Evolutionary conservation across 2,888 invertebrate genomes (phyloP).

Genomic region (Drosophila rellima): DNA sequence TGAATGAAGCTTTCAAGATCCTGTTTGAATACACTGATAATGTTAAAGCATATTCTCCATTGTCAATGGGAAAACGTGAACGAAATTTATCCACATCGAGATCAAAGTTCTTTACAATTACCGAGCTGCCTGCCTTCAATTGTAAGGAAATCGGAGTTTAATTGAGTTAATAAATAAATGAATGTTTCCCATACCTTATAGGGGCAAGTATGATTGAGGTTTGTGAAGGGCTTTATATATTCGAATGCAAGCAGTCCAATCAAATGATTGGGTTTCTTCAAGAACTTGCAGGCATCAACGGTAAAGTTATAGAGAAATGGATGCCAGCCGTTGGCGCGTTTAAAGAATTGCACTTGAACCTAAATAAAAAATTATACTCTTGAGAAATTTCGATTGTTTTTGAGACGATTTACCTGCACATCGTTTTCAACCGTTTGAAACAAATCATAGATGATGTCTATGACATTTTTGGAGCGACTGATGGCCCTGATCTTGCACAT

Average conservation of each 20-base stretch:
- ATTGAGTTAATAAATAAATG: not conserved
- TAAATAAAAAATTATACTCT: not conserved
- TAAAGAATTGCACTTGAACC: constrained; percentile 5
- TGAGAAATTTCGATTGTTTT: not conserved
- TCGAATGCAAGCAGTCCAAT: constrained; percentile 1
- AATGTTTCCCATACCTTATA: not conserved
- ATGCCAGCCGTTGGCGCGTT: constrained; percentile 44
- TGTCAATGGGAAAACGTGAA: constrained; percentile 21
- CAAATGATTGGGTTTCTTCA: not conserved
- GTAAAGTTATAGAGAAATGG: constrained; percentile 35
- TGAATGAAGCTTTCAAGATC: not conserved
- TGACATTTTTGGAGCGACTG: not conserved
- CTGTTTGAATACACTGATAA: not conserved
- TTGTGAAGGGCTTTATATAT: constrained; percentile 14
- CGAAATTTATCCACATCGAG: constrained; percentile 10
- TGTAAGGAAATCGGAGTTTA: not conserved
- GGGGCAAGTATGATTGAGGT: constrained; percentile 24
- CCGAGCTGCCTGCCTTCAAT: constrained; percentile 3
- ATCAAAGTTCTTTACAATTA: constrained; percentile 5
- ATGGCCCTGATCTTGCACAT: constrained; percentile 19
- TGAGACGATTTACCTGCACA: not conserved
- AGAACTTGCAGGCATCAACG: not conserved
- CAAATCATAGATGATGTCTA: not conserved
- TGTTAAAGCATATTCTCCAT: constrained; percentile 29
- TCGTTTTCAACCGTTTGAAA: too few species aligned